Conservation (phyloP, 1,140 invertebrate species). For the Leptopilina clavipes region DNA sequence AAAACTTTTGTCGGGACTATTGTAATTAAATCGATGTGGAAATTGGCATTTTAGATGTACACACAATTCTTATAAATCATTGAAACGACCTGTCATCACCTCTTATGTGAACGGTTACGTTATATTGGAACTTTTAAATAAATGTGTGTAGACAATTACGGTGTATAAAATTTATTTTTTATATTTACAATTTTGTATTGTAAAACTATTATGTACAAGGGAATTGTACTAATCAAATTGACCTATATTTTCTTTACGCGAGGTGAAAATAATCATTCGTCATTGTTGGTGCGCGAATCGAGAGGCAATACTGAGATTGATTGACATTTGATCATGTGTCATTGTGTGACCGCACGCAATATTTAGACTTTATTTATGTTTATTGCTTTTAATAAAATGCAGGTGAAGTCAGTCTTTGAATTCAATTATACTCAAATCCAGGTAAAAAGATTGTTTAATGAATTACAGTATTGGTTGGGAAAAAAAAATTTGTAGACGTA, state of each 20-base stretch:
- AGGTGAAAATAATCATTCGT: slow-evolving; percentile 30
- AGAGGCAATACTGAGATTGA: neutral
- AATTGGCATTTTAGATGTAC: slow-evolving; percentile 1
- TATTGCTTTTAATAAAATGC: slow-evolving; percentile 9
- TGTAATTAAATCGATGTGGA: slow-evolving; percentile 16
- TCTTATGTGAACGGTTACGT: slow-evolving; percentile 19
- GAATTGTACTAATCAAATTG: slow-evolving; percentile 18
- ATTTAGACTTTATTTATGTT: slow-evolving; percentile 32
- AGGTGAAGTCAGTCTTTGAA: neutral
- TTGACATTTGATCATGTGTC: slow-evolving; percentile 1
- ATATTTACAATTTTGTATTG: neutral
- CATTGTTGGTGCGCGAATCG: neutral
- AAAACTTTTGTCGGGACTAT: slow-evolving; percentile 4
- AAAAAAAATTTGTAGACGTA: too few relatives aligned
- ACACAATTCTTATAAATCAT: slow-evolving; percentile 5
- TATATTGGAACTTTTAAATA: neutral
- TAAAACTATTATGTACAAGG: neutral
- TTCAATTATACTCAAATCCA: neutral
- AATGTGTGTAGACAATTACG: slow-evolving; percentile 13
- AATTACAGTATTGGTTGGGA: neutral
- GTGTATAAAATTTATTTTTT: neutral
- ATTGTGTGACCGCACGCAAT: neutral
- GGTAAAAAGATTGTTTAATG: slow-evolving; percentile 4
- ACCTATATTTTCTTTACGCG: slow-evolving; percentile 16
- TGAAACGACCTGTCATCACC: slow-evolving; percentile 18